A percentile compares a stretch with the other conserved stretches of the same genome.
Conservation (phyloP, 1,140 invertebrate species). For the Scaptomyza graminum region DNA sequence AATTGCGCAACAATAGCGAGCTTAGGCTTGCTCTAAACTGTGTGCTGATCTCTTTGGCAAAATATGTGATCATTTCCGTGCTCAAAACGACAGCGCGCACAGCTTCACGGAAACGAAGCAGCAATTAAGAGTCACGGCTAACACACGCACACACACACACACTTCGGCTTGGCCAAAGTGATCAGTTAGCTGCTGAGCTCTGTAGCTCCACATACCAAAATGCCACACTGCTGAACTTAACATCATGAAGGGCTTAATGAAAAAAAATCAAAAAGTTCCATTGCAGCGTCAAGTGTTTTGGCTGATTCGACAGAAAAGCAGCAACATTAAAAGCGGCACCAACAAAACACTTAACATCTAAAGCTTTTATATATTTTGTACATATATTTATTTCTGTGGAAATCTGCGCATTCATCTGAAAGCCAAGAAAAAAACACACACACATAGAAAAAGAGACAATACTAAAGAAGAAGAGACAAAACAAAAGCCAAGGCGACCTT, state of each 20-base stretch:
- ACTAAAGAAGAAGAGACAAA: slow-evolving; percentile 4
- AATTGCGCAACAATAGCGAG: slow-evolving; percentile 47
- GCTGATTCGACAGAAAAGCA: slow-evolving; percentile 67
- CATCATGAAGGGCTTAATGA: slow-evolving; percentile 34
- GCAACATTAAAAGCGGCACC: slow-evolving; percentile 28
- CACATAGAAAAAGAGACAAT: slow-evolving; percentile 44
- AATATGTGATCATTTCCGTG: slow-evolving; percentile 77
- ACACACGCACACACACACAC: not conserved
- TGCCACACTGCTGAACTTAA: slow-evolving; percentile 28
- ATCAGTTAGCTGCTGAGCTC: slow-evolving; percentile 19
- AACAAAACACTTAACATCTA: slow-evolving; percentile 41
- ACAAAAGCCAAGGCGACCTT: slow-evolving; percentile 40
- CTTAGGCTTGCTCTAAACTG: slow-evolving; percentile 7
- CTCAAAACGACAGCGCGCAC: slow-evolving; percentile 62
- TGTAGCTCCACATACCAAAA: slow-evolving; percentile 8
- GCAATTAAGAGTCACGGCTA: slow-evolving; percentile 55
- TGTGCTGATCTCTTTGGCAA: slow-evolving; percentile 69
- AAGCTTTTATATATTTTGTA: slow-evolving; percentile 49
- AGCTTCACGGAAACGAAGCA: slow-evolving; percentile 71
- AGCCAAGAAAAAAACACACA: slow-evolving; percentile 32
- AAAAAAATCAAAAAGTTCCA: slow-evolving; percentile 45
- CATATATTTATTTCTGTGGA: slow-evolving; percentile 65
- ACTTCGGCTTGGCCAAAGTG: slow-evolving; percentile 24
- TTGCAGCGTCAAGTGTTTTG: slow-evolving; percentile 70
- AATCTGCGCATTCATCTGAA: slow-evolving; percentile 80